A percentile compares a stretch with the other conserved stretches of the same genome.
These are phyloP conservation scores for Caranx ignobilis DNA, from an alignment of 2,113 vertebrate species.

Conservation along the genomic window DNA sequence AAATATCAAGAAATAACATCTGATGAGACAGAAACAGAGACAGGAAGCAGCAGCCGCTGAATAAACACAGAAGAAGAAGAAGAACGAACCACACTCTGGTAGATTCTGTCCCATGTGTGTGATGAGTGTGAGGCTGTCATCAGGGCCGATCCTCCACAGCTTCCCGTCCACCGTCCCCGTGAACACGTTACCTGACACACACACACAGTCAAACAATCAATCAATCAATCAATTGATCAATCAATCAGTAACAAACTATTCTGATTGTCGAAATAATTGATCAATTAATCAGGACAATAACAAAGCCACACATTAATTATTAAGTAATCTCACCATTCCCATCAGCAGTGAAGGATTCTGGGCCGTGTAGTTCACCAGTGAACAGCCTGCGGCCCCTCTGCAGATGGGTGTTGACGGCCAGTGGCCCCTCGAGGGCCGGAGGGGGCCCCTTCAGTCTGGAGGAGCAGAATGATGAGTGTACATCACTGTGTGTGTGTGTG, in stretches of 20 bases:
- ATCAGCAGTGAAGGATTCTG: slow-evolving; percentile 81
- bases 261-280: no score
- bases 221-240: no score
- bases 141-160: slow-evolving; percentile 79
- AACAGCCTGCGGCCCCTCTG: slow-evolving; percentile 79
- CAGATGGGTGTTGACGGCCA: slow-evolving; percentile 80
- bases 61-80: no score
- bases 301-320: no score
- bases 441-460: slow-evolving; percentile 79
- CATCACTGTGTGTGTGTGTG: neutral
- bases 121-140: slow-evolving; percentile 78
- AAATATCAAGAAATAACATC: no score
- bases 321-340: slow-evolving; percentile 64
- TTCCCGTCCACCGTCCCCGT: slow-evolving; percentile 85
- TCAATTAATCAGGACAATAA: no score
- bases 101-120: slow-evolving; percentile 82
- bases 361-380: slow-evolving; percentile 76
- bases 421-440: slow-evolving; percentile 72
- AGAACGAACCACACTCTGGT: slow-evolving; percentile 76
- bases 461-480: neutral
- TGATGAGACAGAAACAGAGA: no score
- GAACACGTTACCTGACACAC: slow-evolving; percentile 79
- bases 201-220: neutral
- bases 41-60: no score
- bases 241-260: no score